Evolutionary conservation across 2,797 vertebrate species (phyloP).

Genomic region (Urosaurus nigricauda): DNA sequence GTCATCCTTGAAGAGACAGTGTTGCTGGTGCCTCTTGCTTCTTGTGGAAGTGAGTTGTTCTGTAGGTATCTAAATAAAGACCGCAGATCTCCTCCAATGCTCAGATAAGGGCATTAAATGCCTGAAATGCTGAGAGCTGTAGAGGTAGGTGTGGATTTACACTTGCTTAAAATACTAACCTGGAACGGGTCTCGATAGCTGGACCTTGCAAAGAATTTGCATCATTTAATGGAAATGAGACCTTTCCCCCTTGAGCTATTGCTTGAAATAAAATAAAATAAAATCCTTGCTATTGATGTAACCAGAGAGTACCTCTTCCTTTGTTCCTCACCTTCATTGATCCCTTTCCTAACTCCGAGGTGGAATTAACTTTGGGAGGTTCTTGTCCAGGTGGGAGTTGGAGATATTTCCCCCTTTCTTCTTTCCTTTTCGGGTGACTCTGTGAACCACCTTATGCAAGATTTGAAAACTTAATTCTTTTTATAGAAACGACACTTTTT

Average conservation of each 20-base stretch:
- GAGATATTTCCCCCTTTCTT: not conserved
- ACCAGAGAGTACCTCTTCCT: constrained; percentile 19
- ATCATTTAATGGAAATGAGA: not conserved
- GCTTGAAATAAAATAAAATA: too few relatives aligned
- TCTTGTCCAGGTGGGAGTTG: not conserved
- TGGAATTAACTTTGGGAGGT: not conserved
- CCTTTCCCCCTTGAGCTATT: not conserved
- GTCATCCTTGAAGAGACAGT: too few relatives aligned
- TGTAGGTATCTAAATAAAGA: constrained; percentile 2
- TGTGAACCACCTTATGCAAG: constrained; percentile 39
- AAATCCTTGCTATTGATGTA: not conserved
- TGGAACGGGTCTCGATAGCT: not conserved
- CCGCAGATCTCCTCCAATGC: not conserved
- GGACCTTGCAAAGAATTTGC: not conserved
- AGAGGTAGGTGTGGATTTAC: constrained; percentile 15
- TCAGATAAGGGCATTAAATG: constrained; percentile 7
- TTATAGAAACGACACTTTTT: constrained; percentile 48
- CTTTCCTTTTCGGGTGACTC: not conserved
- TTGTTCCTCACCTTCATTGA: not conserved
- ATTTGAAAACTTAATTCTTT: constrained; percentile 47
- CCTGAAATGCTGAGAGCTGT: not conserved
- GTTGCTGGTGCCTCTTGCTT: not conserved
- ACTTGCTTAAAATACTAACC: constrained; percentile 12
- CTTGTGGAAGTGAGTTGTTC: not conserved
- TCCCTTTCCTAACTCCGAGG: not conserved